Percentiles rank a stretch among this genome's conserved stretches.
phyloP scores from a whole-genome alignment of 2,113 vertebrate species.

The Mustelus asterias region DNA sequence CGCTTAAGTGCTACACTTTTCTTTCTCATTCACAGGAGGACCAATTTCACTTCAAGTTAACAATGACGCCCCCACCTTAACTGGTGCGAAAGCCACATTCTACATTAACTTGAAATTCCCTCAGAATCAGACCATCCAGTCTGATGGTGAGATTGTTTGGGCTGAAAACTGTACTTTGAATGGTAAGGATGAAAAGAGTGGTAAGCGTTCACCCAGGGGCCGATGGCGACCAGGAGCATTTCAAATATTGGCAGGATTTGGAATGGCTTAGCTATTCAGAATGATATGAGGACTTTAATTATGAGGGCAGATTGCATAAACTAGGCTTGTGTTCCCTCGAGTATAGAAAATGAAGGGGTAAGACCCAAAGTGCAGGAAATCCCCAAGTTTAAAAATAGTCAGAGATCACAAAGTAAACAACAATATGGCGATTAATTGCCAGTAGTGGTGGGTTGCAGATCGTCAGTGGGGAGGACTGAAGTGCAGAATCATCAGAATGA shows the following conservation, averaged over 20 bases:
- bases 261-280: background rate
- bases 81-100: slow-evolving; percentile 75
- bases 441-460: background rate
- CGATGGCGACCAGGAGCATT: background rate
- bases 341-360: background rate
- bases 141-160: slow-evolving; percentile 77
- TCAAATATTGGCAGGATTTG: background rate
- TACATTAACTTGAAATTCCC: slow-evolving; percentile 72
- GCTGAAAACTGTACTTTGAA: slow-evolving; percentile 66
- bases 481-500: background rate
- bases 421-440: background rate
- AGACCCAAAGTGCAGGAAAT: background rate
- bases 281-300: background rate
- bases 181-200: slow-evolving; percentile 50
- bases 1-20: background rate
- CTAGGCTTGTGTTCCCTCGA: background rate
- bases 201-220: background rate
- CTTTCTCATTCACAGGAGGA: slow-evolving; percentile 60
- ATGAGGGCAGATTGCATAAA: background rate
- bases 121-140: slow-evolving; percentile 63
- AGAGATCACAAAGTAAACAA: background rate
- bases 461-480: background rate
- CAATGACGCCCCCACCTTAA: slow-evolving; percentile 78
- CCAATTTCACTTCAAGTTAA: slow-evolving; percentile 68
- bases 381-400: background rate